Percentiles rank a stretch among this genome's conserved stretches.
These are phyloP conservation scores for Salmo trutta DNA, from an alignment of 2,797 vertebrate species.

Conservation along the genomic window DNA sequence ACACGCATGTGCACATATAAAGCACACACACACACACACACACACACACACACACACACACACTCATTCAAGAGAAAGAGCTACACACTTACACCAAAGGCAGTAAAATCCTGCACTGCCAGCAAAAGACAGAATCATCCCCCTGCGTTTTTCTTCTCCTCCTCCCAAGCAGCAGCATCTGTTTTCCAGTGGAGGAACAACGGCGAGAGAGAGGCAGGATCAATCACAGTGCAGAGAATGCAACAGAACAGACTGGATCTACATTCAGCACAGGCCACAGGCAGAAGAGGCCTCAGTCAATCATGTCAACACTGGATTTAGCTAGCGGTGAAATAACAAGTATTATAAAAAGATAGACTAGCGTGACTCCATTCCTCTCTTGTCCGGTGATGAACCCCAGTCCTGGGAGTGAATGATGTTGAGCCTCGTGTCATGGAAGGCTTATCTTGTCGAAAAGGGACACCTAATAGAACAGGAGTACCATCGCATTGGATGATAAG, in stretches of 20 bases:
- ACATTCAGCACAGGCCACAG: slow-evolving; percentile 2
- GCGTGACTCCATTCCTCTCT: neutral
- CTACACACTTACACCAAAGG: neutral
- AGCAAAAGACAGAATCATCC: neutral
- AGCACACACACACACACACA: slow-evolving; percentile 1
- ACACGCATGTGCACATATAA: neutral
- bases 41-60: neutral
- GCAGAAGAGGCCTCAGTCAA: neutral
- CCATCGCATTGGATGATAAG: slow-evolving; percentile 49
- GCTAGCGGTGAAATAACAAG: neutral
- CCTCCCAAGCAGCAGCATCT: neutral
- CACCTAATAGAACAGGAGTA: slow-evolving; percentile 25
- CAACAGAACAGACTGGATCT: neutral
- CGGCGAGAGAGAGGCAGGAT: neutral
- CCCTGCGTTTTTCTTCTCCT: neutral
- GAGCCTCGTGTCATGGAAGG: slow-evolving; percentile 14
- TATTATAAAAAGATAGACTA: slow-evolving; percentile 1
- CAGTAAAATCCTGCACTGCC: neutral
- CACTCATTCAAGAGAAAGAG: neutral
- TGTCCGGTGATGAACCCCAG: slow-evolving; percentile 26
- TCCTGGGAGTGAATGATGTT: slow-evolving; percentile 30
- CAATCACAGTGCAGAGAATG: neutral
- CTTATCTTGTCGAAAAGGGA: slow-evolving; percentile 38
- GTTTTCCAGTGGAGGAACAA: neutral
- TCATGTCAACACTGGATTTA: neutral